Evolutionary conservation across 2,797 vertebrate species (phyloP), one percentile per base, ranked within the genome.

Genomic region (Octomys mimax): DNA sequence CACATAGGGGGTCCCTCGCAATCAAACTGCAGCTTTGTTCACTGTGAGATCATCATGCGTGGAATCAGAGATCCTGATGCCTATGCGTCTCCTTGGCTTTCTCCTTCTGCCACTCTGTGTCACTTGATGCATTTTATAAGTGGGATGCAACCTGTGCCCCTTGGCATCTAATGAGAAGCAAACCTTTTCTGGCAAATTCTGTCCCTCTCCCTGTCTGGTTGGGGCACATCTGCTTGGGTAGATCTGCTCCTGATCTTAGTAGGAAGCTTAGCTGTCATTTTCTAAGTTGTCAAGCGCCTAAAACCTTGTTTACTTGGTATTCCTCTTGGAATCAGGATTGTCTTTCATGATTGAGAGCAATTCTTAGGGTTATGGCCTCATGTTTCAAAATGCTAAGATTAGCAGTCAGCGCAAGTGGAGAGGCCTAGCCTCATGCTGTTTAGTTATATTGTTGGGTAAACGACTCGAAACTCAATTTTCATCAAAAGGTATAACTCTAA

Each of bases 1-100:
- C 22, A 54, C 7, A 11, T 39, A 52, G 36, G 9, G 9, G 19
- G 18, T 28, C 39, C 39, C 79, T 6, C 28, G 16, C 24, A 36
- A 66, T n/a, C 68, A 91, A 68, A 83, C 59, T 57, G 77, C 28
- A 39, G n/a, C 62, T 28, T 86, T 95, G 79, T 81, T 87, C 79
- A 39, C 87, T 5, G 31, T 61, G 28, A 26, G 6, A 68, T 66
- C 39, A 4, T 36, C 78, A 19, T 73, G 4, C 62, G 91, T 94
- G 52, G 24, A 91, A 81, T 61, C 9, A 54, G n/a, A 88, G 62
- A n/a, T 64, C 26, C 5, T 42, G 36, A 81, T n/a, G 39, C 86
- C 61, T 91, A 7, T 68, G 24, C 57, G 24, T 84, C 22, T 93
- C 33, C 26, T n/a, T 91, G 83, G 10, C 16, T 92, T 61, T 78